Base-by-base conservation (phyloP, 2,113 vertebrate genomes). In the Cromileptes altivelis region DNA sequence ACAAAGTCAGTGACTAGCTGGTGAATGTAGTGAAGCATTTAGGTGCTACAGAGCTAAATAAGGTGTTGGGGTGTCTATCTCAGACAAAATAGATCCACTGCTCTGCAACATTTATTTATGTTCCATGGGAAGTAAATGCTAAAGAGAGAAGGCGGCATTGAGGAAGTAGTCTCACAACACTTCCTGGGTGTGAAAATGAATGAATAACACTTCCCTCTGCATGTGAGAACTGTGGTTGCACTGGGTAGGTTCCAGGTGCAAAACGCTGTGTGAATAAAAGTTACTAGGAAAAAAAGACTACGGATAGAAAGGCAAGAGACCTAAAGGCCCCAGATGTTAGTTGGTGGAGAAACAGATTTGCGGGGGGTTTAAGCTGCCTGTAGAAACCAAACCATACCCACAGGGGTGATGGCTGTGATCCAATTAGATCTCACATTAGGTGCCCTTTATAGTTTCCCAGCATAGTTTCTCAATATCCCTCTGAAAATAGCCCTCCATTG, bases 401-500 rank as follows among this genome's bases (percentile, higher is more conserved):
- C 25, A 61, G n/a, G 47, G 78, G n/a, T 45, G 27, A 71, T 83
- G 82, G 84, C 69, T 55, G 45, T 37, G 53, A 80, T 81, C 84
- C 81, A 87, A 52, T 75, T 79, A 81, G 80, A 78, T 82, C 79
- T 70, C 2, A 4, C 69, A 77, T 80, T 85, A 77, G 71, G 55
- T 79, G 15, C 47, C 74, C 58, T 65, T 85, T 87, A 85, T 82
- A 82, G 90, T 82, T 90, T 90, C 88, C 84, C 53, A 76, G 84
- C 84, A 86, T 65, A 80, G 65, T 81, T 68, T 85, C 85, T 70
- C 79, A 82, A 61, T 87, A 79, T 72, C 71, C 12, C 30, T 76
- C 89, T 88, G 71, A 90, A 93, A 92, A 91, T 90, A 93, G 86
- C 79, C 3, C 9, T 40, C 21, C 4, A 25, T 40, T 65, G n/a